A percentile compares a stretch with the other conserved stretches of the same genome.
phyloP scores from a whole-genome alignment of 2,113 vertebrate species.

The Ceyx cyanopectus region DNA sequence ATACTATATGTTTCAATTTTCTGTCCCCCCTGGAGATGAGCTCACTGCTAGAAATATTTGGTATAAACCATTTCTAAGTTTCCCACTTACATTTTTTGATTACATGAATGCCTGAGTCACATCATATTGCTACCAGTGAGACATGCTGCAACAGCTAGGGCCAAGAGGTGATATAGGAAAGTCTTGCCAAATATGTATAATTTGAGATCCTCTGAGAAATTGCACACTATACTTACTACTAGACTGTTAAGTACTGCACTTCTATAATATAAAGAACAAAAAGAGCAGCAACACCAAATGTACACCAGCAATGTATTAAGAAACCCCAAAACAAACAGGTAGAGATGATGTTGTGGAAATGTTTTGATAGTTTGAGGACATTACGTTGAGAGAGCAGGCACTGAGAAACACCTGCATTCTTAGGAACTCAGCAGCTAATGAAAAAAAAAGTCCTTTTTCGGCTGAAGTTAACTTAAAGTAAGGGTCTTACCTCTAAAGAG shows the following conservation, averaged over 20 bases:
- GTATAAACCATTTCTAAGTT: background rate
- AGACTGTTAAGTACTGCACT: background rate
- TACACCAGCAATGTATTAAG: background rate
- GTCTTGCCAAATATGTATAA: background rate
- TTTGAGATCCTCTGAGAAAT: background rate
- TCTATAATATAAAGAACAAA: background rate
- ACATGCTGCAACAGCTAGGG: background rate
- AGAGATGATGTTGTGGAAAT: background rate
- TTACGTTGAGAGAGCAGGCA: background rate
- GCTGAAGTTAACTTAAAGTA: rapidly evolving
- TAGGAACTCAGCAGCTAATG: background rate
- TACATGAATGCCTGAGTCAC: background rate
- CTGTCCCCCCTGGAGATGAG: background rate
- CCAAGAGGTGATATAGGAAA: background rate
- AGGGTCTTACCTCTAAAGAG: rapidly evolving
- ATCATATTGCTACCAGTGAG: background rate
- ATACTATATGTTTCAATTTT: background rate
- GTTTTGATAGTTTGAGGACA: background rate
- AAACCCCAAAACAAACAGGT: background rate
- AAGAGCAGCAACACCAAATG: background rate
- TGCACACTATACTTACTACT: background rate
- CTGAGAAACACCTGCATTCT: background rate
- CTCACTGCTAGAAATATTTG: background rate
- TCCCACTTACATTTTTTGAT: background rate
- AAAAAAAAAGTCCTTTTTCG: background rate